A percentile compares a stretch with the other conserved stretches of the same genome.
phyloP scores from a whole-genome alignment of 2,797 vertebrate genomes.

The Phalloptychus januarius region DNA sequence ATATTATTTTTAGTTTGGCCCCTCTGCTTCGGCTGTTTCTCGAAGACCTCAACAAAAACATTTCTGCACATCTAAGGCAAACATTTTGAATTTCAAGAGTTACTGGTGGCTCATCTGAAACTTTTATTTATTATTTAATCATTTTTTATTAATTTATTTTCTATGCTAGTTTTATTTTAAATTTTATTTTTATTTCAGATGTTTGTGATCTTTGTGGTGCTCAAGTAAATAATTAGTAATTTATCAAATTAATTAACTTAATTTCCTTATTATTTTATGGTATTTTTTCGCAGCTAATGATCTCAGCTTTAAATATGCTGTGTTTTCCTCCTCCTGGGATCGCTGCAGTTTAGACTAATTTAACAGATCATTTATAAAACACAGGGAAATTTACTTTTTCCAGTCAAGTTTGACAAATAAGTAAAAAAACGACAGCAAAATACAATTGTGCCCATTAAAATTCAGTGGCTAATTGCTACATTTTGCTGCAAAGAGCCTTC shows the following conservation, averaged over 20 bases:
- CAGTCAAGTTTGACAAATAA: neutral
- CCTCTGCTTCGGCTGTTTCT: slow-evolving; percentile 33
- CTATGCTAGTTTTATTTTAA: no score
- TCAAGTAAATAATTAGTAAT: neutral
- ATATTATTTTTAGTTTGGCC: slow-evolving; percentile 71
- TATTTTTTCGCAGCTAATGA: neutral
- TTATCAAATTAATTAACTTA: neutral
- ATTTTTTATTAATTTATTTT: neutral
- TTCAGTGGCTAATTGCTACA: neutral
- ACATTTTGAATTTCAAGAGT: neutral
- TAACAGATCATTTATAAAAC: neutral
- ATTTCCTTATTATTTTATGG: neutral
- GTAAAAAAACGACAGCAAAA: neutral
- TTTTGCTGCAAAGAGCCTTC: neutral
- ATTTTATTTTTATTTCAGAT: neutral
- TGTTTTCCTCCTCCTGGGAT: neutral
- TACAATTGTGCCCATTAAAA: neutral
- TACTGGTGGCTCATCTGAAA: neutral
- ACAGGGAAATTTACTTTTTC: neutral
- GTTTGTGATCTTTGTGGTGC: neutral
- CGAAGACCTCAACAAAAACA: slow-evolving; percentile 56
- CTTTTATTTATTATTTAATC: neutral
- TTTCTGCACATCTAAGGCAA: neutral
- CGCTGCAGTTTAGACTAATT: neutral
- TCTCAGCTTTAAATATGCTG: neutral